Percentiles rank a stretch among this genome's conserved stretches.
Conservation (phyloP, 1,140 invertebrate species). For the Galendromus occidentalis region DNA sequence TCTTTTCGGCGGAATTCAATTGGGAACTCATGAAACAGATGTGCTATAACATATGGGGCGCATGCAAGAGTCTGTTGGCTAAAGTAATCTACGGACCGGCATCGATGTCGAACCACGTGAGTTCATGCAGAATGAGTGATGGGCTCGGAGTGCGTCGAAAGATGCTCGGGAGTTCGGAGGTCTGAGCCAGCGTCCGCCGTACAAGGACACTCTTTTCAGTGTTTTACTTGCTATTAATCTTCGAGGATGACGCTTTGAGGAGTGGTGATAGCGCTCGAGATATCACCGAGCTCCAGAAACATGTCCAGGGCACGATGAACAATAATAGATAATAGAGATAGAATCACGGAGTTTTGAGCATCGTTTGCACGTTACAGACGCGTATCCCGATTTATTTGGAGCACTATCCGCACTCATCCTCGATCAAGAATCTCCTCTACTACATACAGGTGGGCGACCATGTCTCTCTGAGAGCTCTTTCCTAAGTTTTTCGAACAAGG, state of each 20-base stretch:
- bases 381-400: constrained; percentile 4
- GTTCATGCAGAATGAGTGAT: neutral
- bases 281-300: too few species aligned
- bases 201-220: too few species aligned
- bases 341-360: neutral
- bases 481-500: too few species aligned
- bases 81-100: neutral
- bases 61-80: neutral
- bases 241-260: too few species aligned
- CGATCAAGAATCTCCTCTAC: neutral
- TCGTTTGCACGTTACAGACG: neutral
- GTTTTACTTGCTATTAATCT: too few species aligned
- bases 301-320: too few species aligned
- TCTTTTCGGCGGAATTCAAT: neutral
- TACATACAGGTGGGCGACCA: neutral
- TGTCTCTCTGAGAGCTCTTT: too few species aligned
- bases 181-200: too few species aligned
- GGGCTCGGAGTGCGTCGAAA: too few species aligned
- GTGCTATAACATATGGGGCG: neutral
- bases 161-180: too few species aligned
- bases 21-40: neutral
- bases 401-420: neutral
- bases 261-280: too few species aligned
- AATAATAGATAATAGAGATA: too few species aligned
- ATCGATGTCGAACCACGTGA: neutral